Evolutionary conservation across 2,797 vertebrate species (phyloP).

Genomic region (Syncerus caffer): DNA sequence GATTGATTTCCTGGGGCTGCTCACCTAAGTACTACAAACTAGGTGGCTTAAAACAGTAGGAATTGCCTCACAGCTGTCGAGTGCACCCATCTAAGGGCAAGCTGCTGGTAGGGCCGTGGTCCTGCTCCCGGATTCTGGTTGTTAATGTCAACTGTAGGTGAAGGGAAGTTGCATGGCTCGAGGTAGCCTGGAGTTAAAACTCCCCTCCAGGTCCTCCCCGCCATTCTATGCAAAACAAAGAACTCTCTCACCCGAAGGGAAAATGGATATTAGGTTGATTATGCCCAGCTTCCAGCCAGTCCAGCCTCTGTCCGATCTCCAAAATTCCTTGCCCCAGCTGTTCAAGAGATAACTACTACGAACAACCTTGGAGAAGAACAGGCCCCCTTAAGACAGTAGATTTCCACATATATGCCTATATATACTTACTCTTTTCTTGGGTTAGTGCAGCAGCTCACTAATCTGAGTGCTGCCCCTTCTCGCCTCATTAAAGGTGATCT

Average conservation of each 20-base stretch:
- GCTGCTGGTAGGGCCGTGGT: neutral
- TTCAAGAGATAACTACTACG: neutral
- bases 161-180: neutral
- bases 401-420: neutral
- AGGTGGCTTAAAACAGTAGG: neutral
- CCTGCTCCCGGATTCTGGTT: neutral
- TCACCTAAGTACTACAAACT: neutral
- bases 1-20: neutral
- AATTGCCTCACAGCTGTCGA: neutral
- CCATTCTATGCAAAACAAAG: neutral
- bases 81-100: neutral
- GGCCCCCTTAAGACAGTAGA: neutral
- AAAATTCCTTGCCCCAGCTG: neutral
- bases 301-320: neutral
- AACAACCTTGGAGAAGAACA: neutral
- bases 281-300: rapidly evolving
- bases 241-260: neutral
- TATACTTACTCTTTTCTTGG: neutral
- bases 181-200: neutral
- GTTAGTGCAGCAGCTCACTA: neutral
- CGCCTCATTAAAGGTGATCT: neutral
- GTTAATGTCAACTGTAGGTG: neutral
- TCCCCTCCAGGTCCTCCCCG: neutral
- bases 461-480: neutral
- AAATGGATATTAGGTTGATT: neutral